Conservation (phyloP, 2,888 invertebrate species). For the Leptinotarsa tumamoca region DNA sequence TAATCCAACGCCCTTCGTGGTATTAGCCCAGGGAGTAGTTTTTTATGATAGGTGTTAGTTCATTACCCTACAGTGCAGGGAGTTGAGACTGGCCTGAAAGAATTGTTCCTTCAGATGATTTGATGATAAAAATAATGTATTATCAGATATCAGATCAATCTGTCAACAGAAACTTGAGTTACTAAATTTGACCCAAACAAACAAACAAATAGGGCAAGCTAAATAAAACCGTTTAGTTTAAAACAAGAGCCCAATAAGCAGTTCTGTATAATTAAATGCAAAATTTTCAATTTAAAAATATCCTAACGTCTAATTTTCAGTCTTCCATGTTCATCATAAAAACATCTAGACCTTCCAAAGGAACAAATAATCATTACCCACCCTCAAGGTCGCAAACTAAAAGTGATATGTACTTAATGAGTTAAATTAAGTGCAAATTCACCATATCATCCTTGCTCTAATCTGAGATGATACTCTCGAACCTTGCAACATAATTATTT, state of each 20-base stretch:
- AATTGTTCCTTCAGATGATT: too few relatives aligned
- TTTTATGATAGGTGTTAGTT: too few relatives aligned
- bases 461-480: conserved; percentile 38
- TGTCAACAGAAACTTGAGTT: too few relatives aligned
- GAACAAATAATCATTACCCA: conserved; percentile 36
- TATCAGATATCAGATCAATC: too few relatives aligned
- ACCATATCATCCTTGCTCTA: conserved; percentile 45
- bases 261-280: neutral
- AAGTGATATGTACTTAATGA: conserved; percentile 39
- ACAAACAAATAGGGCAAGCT: too few relatives aligned
- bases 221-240: too few relatives aligned
- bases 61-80: too few relatives aligned
- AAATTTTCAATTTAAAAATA: neutral
- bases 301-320: neutral
- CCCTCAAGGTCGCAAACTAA: conserved; percentile 31
- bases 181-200: too few relatives aligned
- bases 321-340: conserved; percentile 11
- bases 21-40: too few relatives aligned
- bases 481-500: conserved; percentile 32
- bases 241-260: neutral
- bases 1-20: too few relatives aligned
- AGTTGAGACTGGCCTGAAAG: too few relatives aligned
- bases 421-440: conserved; percentile 37
- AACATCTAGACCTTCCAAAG: conserved; percentile 37
- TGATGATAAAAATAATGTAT: too few relatives aligned